A percentile compares a stretch with the other conserved stretches of the same genome.
Evolutionary conservation across 2,113 vertebrate genomes (phyloP).

Genomic region (Malaclemys terrapin): DNA sequence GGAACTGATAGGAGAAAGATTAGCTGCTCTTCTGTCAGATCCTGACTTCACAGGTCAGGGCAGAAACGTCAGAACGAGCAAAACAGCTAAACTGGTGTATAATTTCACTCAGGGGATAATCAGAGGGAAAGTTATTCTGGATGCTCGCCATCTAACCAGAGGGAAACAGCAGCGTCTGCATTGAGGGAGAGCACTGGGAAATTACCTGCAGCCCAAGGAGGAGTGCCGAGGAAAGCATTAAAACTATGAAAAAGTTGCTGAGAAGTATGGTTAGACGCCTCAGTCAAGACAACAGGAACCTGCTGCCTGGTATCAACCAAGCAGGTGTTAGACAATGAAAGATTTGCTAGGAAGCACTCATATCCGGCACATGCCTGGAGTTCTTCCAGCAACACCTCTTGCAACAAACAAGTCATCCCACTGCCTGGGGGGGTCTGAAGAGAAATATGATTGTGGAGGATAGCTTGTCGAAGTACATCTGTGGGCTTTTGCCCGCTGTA

Average conservation of each 20-base stretch:
- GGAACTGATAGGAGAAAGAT: slow-evolving; percentile 33
- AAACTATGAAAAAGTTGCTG: not conserved
- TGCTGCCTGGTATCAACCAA: rapidly evolving
- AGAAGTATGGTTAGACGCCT: not conserved
- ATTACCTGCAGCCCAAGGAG: slow-evolving; percentile 15
- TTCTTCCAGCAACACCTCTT: not conserved
- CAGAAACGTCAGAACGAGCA: slow-evolving; percentile 38
- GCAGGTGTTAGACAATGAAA: not conserved
- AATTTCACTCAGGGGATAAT: not conserved
- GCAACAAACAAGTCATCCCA: not conserved
- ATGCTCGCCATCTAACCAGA: not conserved
- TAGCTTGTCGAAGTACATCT: rapidly evolving
- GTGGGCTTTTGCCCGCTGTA: not conserved
- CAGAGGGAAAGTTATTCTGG: not conserved
- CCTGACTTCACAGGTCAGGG: slow-evolving; percentile 17
- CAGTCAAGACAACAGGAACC: not conserved
- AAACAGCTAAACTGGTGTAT: not conserved
- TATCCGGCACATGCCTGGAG: rapidly evolving
- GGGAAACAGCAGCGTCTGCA: not conserved
- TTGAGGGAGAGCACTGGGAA: not conserved
- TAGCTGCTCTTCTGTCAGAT: no score
- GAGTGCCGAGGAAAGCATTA: not conserved
- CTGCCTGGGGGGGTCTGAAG: not conserved
- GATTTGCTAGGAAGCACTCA: not conserved
- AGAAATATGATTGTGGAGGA: not conserved